A percentile compares a stretch with the other conserved stretches of the same genome.
phyloP scores from a whole-genome alignment of 2,797 vertebrate species.

The Gallinago solitaria region DNA sequence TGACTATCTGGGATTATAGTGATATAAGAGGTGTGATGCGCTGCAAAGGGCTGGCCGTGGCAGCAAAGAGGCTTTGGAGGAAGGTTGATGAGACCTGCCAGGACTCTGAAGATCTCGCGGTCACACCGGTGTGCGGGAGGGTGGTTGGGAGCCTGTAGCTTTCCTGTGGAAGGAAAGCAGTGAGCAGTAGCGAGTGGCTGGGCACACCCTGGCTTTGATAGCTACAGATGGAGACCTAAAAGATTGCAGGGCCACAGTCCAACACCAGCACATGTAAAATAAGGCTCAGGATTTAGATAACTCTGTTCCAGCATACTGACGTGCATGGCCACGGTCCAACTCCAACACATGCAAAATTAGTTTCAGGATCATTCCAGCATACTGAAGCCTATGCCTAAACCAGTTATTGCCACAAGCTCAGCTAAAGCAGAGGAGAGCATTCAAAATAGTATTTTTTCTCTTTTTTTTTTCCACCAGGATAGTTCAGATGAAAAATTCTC shows the following conservation, averaged over 20 bases:
- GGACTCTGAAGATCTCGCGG: not conserved
- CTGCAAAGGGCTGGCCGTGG: not conserved
- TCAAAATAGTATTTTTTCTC: not conserved
- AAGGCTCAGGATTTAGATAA: conserved; percentile 74
- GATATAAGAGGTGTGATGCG: not conserved
- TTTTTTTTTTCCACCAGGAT: not conserved
- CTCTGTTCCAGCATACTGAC: conserved; percentile 72
- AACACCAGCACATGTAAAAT: conserved; percentile 73
- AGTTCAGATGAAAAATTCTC: not conserved
- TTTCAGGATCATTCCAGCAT: conserved; percentile 73
- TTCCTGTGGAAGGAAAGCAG: not conserved
- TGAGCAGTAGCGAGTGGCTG: conserved; percentile 27
- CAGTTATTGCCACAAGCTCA: conserved; percentile 63
- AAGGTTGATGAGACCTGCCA: not conserved
- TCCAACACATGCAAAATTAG: conserved; percentile 74
- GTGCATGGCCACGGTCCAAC: conserved; percentile 60
- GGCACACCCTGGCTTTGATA: conserved; percentile 67
- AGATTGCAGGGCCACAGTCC: conserved; percentile 71
- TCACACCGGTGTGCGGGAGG: not conserved
- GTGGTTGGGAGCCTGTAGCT: not conserved
- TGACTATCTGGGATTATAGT: not conserved
- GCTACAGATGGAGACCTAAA: conserved; percentile 72
- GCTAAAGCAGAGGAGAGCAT: conserved; percentile 32
- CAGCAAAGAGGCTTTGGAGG: not conserved
- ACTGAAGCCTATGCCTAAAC: conserved; percentile 68